Evolutionary conservation across 1,140 invertebrate species (phyloP).

Genomic region (Zaprionus ghesquierei): DNA sequence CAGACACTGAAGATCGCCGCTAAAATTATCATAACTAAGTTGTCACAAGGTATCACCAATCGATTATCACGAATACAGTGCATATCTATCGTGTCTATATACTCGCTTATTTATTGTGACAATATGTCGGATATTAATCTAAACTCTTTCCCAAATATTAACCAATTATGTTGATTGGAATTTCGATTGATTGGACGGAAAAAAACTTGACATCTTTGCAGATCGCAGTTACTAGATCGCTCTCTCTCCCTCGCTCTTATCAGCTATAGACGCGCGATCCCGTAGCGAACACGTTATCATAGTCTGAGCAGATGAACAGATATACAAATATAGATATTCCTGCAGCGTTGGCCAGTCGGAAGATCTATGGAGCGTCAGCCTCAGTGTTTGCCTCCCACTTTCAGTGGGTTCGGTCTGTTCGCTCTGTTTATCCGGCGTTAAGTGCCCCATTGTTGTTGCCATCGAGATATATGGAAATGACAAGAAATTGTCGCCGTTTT

Average conservation of each 20-base stretch:
- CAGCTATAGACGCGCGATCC: background rate
- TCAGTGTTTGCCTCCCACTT: background rate
- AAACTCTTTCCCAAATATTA: conserved; percentile 3
- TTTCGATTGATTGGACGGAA: conserved; percentile 7
- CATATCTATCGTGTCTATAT: conserved; percentile 11
- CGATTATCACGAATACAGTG: conserved; percentile 16
- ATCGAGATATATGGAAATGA: conserved; percentile 29
- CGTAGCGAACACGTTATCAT: conserved; percentile 6
- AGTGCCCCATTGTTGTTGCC: conserved; percentile 70
- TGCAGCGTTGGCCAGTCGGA: background rate
- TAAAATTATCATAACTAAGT: background rate
- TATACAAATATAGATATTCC: background rate
- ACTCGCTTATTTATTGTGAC: background rate
- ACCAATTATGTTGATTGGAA: background rate
- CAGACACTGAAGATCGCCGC: background rate
- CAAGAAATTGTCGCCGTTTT: conserved; percentile 59
- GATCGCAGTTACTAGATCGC: background rate
- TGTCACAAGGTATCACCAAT: conserved; percentile 11
- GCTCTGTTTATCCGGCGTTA: conserved; percentile 54
- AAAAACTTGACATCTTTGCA: conserved; percentile 7
- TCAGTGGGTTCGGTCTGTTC: background rate
- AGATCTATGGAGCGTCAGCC: background rate
- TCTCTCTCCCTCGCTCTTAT: background rate
- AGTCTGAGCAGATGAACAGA: background rate
- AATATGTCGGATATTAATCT: background rate